Evolutionary conservation across 2,888 invertebrate genomes (phyloP).

Genomic region (Volucella bombylans): DNA sequence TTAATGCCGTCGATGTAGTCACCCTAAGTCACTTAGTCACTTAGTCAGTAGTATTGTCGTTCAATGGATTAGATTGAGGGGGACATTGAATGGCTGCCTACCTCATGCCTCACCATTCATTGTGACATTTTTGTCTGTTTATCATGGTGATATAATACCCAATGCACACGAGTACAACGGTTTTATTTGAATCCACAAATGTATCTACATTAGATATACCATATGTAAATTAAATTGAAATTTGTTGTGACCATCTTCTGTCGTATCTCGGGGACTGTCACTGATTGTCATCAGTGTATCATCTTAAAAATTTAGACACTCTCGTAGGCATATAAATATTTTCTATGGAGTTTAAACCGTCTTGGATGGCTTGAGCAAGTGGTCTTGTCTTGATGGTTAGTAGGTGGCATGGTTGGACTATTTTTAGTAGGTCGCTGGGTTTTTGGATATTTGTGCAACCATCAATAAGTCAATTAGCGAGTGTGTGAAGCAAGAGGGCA

Average conservation of each 20-base stretch:
- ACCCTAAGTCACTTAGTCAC: too few species aligned
- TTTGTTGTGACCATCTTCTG: conserved; percentile 30
- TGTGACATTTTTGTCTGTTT: conserved; percentile 63
- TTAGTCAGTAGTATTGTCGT: conserved; percentile 18
- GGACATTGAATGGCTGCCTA: conserved; percentile 53
- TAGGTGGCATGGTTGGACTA: conserved; percentile 4
- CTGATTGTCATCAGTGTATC: conserved; percentile 42
- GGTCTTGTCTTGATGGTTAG: not conserved
- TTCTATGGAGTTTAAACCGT: conserved; percentile 11
- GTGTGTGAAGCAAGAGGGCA: conserved; percentile 20
- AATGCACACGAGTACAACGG: conserved; percentile 17
- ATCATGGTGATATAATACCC: conserved; percentile 45
- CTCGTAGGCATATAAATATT: not conserved
- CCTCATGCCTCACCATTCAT: conserved; percentile 58
- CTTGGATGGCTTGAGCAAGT: not conserved
- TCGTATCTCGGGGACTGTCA: conserved; percentile 32
- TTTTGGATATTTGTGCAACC: conserved; percentile 43
- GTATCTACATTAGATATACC: not conserved
- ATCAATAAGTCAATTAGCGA: conserved; percentile 20
- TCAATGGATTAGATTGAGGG: conserved; percentile 41
- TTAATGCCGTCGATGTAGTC: conserved; percentile 7
- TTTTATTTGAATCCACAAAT: conserved; percentile 42
- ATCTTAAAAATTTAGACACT: conserved; percentile 51
- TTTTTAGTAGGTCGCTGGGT: conserved; percentile 34
- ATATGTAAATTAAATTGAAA: conserved; percentile 50